A percentile compares a stretch with the other conserved stretches of the same genome.
phyloP scores from a whole-genome alignment of 2,113 vertebrate species.

The Cnemophilus loriae region DNA sequence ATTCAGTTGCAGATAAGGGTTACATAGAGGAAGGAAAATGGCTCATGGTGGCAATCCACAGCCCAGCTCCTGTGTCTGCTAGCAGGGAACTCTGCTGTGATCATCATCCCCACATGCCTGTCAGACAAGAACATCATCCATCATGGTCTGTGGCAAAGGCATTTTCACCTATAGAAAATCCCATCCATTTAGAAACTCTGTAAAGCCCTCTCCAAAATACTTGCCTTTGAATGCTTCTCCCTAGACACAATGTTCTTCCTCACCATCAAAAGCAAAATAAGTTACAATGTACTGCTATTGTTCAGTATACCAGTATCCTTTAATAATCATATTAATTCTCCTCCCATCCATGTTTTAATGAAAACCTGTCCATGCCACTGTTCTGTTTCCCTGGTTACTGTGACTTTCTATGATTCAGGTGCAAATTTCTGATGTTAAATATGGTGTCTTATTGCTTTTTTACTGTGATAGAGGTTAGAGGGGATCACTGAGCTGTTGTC shows the following conservation, averaged over 20 bases:
- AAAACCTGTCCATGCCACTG: not conserved
- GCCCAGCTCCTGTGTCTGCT: not conserved
- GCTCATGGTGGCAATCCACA: not conserved
- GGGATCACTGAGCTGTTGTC: conserved; percentile 22
- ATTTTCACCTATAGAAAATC: not conserved
- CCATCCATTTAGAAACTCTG: not conserved
- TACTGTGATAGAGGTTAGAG: conserved; percentile 39
- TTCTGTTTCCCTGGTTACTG: conserved; percentile 73
- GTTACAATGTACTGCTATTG: not conserved
- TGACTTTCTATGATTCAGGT: conserved; percentile 64
- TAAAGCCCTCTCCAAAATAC: not conserved
- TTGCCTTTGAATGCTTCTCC: not conserved
- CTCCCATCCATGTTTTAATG: not conserved
- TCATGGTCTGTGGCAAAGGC: not conserved
- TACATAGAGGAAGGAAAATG: not conserved
- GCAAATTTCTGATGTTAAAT: conserved; percentile 53
- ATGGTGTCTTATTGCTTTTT: conserved; percentile 37
- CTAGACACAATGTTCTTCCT: not conserved
- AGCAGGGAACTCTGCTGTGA: not conserved
- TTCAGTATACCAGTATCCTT: not conserved
- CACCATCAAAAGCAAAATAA: not conserved
- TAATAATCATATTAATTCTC: not conserved
- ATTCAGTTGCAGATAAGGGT: not conserved
- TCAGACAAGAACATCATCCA: not conserved
- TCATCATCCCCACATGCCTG: accelerated